Conservation (phyloP, 2,797 vertebrate species). For the Holocentrus rufus region DNA sequence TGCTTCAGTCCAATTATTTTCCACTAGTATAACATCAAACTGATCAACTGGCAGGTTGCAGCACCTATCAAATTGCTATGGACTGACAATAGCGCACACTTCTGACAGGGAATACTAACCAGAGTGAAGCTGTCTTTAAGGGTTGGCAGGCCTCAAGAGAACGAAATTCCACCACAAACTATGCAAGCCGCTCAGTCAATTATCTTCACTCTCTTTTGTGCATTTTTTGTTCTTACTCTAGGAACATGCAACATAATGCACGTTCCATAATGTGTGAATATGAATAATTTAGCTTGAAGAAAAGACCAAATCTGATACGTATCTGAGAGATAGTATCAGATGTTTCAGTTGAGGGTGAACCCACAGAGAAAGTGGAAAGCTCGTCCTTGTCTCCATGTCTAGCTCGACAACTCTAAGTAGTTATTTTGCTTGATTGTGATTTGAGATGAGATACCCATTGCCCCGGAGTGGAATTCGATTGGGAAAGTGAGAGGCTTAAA, state of each 20-base stretch:
- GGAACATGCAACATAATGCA: neutral
- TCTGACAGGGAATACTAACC: slow-evolving; percentile 2
- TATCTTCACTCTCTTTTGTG: neutral
- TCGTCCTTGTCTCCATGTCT: slow-evolving; percentile 47
- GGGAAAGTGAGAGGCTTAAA: slow-evolving; percentile 75
- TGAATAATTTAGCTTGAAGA: neutral
- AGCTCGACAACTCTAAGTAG: slow-evolving; percentile 69
- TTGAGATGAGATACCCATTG: slow-evolving; percentile 66
- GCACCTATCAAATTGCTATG: slow-evolving; percentile 1
- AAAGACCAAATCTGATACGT: neutral
- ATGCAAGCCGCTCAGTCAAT: neutral
- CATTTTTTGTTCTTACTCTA: neutral
- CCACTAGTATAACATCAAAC: slow-evolving; percentile 63
- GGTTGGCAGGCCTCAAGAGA: slow-evolving; percentile 2
- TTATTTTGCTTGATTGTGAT: slow-evolving; percentile 63
- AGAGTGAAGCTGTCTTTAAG: neutral
- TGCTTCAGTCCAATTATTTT: slow-evolving; percentile 66
- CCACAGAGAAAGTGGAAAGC: slow-evolving; percentile 60
- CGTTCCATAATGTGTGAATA: slow-evolving; percentile 11
- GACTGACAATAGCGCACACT: slow-evolving; percentile 17
- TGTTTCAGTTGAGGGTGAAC: slow-evolving; percentile 70
- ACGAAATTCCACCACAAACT: neutral
- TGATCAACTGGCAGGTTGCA: slow-evolving; percentile 52
- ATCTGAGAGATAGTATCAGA: slow-evolving; percentile 22
- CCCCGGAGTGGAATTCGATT: slow-evolving; percentile 78